Base-by-base conservation (phyloP, 2,888 invertebrate species). In the Apotomis betuletana region DNA sequence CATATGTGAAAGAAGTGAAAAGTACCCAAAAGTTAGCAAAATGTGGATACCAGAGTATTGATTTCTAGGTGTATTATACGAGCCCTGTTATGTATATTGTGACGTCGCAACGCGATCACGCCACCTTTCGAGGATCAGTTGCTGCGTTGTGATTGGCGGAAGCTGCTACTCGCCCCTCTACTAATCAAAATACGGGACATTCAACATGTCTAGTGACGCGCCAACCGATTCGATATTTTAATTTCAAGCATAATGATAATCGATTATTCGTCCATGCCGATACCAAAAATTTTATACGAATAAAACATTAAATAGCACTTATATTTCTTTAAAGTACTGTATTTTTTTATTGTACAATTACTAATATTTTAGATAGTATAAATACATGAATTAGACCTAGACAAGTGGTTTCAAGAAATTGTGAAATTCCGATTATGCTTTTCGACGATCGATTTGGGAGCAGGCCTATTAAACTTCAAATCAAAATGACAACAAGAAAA, bases 61-160 rank as follows among this genome's bases (percentile, higher is more conserved):
- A 79, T 80, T 68, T 57, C 51, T 58, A 63, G 54, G 38, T 68
- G 59, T 58, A 38, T n/a, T 72, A 67, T 68, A 72, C 36, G 63
- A 61, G 58, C 62, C 57, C 71, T 71, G 57, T 67, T 77, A 76
- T 82, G 82, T 76, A 82, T 74, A 75, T 72, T 76, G 80, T 90
- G 91, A 90, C 91, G 91, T 90, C 86, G 90, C 64, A 90, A 92
- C 86, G 90, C 63, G 90, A 92, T 92, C 92, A 92, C 92, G 92
- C 92, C 92, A 92, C 92, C 87, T 91, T 89, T 88, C 70, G 85
- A 83, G 85, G 85, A 81, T 81, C 80, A 77, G 77, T 85, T 85
- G 74, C 82, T 77, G 83, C 60, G 55, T 74, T 85, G 80, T 85
- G 82, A 92, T 92, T 92, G 92, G 92, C 78, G 69, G 77, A 84